A percentile compares a stretch with the other conserved stretches of the same genome.
Evolutionary conservation across 2,797 vertebrate species (phyloP).

Genomic region (Myoxocephalus aenaeus): DNA sequence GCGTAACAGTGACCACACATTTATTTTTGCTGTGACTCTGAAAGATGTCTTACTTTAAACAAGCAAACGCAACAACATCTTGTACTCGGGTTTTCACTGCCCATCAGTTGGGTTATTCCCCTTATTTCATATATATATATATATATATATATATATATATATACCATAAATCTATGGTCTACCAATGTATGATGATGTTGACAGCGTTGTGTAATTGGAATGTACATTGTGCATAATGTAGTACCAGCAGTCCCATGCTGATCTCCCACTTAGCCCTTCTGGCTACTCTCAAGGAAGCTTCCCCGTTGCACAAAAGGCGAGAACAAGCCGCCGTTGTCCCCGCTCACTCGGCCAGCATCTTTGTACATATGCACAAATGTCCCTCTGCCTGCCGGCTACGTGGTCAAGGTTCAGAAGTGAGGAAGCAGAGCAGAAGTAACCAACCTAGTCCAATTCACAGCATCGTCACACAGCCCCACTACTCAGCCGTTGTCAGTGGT

Average conservation of each 20-base stretch:
- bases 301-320: constrained; percentile 65
- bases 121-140: constrained; percentile 2
- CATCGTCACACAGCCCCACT: constrained; percentile 43
- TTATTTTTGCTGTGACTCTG: constrained; percentile 57
- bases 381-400: constrained; percentile 65
- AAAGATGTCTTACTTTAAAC: constrained; percentile 54
- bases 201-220: constrained; percentile 52
- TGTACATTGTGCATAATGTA: constrained; percentile 58
- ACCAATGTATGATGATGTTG: constrained; percentile 35
- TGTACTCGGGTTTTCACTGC: constrained; percentile 1
- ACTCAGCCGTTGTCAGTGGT: constrained; percentile 30
- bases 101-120: constrained; percentile 4
- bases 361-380: constrained; percentile 70
- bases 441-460: constrained; percentile 57
- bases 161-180: constrained; percentile 11
- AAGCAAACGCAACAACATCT: constrained; percentile 21
- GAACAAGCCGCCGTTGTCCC: constrained; percentile 80
- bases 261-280: constrained; percentile 67
- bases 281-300: constrained; percentile 69
- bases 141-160: not conserved
- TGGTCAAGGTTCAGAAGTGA: constrained; percentile 76
- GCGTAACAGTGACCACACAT: constrained; percentile 75
- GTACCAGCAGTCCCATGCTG: constrained; percentile 45
- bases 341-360: constrained; percentile 76
- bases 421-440: constrained; percentile 82